Evolutionary conservation across 2,113 vertebrate genomes (phyloP).

Genomic region (Odontesthes bonariensis): DNA sequence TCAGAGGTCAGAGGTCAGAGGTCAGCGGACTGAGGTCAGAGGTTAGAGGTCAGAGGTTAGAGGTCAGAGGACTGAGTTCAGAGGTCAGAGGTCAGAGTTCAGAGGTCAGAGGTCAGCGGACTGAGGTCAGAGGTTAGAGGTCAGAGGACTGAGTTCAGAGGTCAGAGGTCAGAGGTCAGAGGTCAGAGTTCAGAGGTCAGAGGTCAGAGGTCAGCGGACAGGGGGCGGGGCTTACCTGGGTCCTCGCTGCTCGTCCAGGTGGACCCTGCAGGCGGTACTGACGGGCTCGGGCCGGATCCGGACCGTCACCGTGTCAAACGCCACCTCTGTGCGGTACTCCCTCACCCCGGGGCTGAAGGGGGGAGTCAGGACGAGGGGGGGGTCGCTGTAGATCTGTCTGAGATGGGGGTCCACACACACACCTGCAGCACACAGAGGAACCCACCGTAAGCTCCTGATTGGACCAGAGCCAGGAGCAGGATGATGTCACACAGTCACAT

Average conservation of each 20-base stretch:
- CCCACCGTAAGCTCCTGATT: not conserved
- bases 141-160: not conserved
- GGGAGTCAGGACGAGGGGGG: slow-evolving; percentile 87
- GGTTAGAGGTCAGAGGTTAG: not conserved
- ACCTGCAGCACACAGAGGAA: slow-evolving; percentile 64
- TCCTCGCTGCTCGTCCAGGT: slow-evolving; percentile 87
- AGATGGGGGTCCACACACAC: slow-evolving; percentile 86
- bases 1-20: too few relatives aligned
- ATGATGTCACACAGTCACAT: too few relatives aligned
- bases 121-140: too few relatives aligned
- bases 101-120: not conserved
- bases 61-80: too few relatives aligned
- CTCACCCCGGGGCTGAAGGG: slow-evolving; percentile 88
- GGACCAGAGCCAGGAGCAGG: too few relatives aligned
- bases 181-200: not conserved
- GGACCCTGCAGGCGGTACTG: slow-evolving; percentile 83
- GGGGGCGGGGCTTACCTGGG: slow-evolving; percentile 83
- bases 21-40: not conserved
- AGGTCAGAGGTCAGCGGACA: not conserved
- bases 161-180: not conserved
- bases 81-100: too few relatives aligned
- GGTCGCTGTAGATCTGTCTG: slow-evolving; percentile 89
- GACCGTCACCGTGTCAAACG: slow-evolving; percentile 90
- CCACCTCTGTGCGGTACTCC: slow-evolving; percentile 90
- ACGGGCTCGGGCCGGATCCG: slow-evolving; percentile 86